These are phyloP conservation scores for Hypomecis punctinalis DNA, from an alignment of 2,888 invertebrate species.

Conservation along the genomic window DNA sequence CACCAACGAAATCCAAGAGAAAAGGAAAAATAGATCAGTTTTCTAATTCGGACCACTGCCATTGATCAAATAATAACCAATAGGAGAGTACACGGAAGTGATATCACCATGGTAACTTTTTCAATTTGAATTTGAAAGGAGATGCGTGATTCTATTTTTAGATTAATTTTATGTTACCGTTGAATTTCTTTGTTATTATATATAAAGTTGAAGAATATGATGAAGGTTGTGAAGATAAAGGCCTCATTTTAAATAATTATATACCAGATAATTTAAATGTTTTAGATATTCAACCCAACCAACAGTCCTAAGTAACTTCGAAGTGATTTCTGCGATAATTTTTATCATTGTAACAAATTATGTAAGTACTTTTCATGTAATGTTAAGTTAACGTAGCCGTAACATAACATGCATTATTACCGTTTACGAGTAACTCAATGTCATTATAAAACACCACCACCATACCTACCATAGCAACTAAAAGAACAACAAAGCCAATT, in stretches of 20 bases:
- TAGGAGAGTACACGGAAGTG: not conserved
- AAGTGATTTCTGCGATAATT: too few relatives aligned
- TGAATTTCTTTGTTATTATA: not conserved
- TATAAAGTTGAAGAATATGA: not conserved
- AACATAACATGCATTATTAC: not conserved
- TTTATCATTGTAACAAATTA: too few relatives aligned
- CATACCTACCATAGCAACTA: slow-evolving; percentile 44
- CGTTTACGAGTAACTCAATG: not conserved
- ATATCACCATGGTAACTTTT: slow-evolving; percentile 17
- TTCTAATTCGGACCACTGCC: too few relatives aligned
- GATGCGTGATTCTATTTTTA: slow-evolving; percentile 10
- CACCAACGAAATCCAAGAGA: too few relatives aligned
- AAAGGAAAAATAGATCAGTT: too few relatives aligned
- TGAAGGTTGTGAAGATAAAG: not conserved
- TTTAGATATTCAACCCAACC: too few relatives aligned
- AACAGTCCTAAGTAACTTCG: too few relatives aligned
- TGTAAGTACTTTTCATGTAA: not conserved
- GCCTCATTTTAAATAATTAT: too few relatives aligned
- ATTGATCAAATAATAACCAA: not conserved
- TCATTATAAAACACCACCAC: slow-evolving; percentile 4
- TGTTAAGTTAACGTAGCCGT: not conserved
- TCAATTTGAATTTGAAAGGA: slow-evolving; percentile 10
- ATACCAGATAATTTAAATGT: too few relatives aligned
- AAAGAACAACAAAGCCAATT: slow-evolving; percentile 38
- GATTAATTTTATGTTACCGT: not conserved